phyloP scores from a whole-genome alignment of 2,888 invertebrate genomes.

The Ichneumon xanthorius region DNA sequence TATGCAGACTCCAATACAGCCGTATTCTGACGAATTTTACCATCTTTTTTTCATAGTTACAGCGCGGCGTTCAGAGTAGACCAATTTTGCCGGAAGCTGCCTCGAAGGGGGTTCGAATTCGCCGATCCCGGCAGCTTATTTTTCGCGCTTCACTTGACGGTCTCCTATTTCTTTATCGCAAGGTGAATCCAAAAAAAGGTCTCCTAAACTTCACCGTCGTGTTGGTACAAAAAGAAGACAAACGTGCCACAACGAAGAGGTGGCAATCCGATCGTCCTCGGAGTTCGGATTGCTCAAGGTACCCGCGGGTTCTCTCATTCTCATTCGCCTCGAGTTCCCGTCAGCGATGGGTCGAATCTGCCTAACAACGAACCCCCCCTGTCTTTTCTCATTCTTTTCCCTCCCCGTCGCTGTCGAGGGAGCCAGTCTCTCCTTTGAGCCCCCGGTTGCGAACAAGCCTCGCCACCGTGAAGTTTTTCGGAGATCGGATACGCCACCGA shows the following conservation, averaged over 20 bases:
- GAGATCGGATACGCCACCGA: constrained; percentile 49
- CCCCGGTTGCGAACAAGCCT: neutral
- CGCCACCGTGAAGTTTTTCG: constrained; percentile 56
- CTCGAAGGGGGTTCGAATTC: neutral
- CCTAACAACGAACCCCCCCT: constrained; percentile 21
- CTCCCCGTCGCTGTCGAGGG: constrained; percentile 8
- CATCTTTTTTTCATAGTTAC: neutral
- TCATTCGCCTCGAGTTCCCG: constrained; percentile 50
- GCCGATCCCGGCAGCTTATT: neutral
- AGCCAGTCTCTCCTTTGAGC: constrained; percentile 16
- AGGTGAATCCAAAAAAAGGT: neutral
- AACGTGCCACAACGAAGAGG: constrained; percentile 42
- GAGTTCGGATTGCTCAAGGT: constrained; percentile 14
- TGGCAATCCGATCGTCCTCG: constrained; percentile 42
- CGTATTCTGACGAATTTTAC: neutral
- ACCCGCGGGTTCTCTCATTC: constrained; percentile 29
- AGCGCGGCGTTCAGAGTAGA: neutral
- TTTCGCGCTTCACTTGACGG: neutral
- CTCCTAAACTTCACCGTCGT: constrained; percentile 27
- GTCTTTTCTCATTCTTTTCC: constrained; percentile 15
- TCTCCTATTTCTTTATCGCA: neutral
- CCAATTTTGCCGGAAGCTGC: neutral
- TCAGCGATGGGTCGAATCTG: constrained; percentile 30
- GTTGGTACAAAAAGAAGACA: neutral
- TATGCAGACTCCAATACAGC: neutral